phyloP scores from a whole-genome alignment of 2,888 invertebrate species.

The Anoplius nigerrimus region DNA sequence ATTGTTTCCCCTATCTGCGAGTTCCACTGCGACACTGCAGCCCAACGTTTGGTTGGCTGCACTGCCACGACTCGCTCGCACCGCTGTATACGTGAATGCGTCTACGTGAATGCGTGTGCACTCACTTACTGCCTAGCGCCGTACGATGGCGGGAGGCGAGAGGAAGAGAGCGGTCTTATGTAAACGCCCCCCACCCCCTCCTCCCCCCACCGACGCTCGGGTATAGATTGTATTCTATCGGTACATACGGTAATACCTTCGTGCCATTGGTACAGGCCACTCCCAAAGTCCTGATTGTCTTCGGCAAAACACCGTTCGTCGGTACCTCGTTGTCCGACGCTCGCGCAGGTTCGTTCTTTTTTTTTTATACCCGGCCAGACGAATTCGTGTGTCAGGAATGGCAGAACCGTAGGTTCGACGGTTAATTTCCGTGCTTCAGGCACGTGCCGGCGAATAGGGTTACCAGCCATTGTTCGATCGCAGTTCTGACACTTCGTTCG shows the following conservation, averaged over 20 bases:
- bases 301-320: slow-evolving; percentile 11
- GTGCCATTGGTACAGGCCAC: slow-evolving; percentile 48
- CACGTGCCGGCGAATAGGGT: too few relatives aligned
- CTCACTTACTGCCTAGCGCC: slow-evolving; percentile 38
- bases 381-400: too few relatives aligned
- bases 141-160: slow-evolving; percentile 7
- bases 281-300: slow-evolving; percentile 38
- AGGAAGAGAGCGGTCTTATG: slow-evolving; percentile 51
- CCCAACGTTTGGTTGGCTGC: slow-evolving; percentile 61
- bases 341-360: too few relatives aligned
- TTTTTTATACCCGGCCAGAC: too few relatives aligned
- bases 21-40: slow-evolving; percentile 69
- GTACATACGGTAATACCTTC: slow-evolving; percentile 57
- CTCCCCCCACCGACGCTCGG: slow-evolving; percentile 26
- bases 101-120: slow-evolving; percentile 57
- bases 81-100: slow-evolving; percentile 26
- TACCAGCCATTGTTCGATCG: too few relatives aligned
- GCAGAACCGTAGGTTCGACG: too few relatives aligned
- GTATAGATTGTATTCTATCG: slow-evolving; percentile 66
- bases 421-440: too few relatives aligned
- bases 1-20: slow-evolving; percentile 71
- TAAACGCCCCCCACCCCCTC: slow-evolving; percentile 51
- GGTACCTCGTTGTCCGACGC: too few relatives aligned
- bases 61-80: slow-evolving; percentile 40
- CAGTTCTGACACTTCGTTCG: too few relatives aligned